These are phyloP conservation scores for Columba janthina DNA, from an alignment of 2,113 vertebrate genomes.

Conservation along the genomic window DNA sequence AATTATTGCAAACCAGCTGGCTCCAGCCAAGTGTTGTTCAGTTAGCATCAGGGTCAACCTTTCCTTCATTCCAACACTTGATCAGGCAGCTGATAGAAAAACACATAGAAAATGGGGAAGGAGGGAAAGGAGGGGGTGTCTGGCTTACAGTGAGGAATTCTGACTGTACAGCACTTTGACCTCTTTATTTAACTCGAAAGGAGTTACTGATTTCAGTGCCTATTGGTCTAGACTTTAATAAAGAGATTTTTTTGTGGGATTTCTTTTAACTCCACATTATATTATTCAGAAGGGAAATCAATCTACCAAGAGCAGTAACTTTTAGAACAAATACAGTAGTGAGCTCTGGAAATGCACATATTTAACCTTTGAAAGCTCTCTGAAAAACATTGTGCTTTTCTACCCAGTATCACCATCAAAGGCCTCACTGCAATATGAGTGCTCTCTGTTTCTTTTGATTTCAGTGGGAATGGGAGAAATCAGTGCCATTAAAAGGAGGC, in stretches of 20 bases:
- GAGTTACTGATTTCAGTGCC: neutral
- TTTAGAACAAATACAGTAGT: neutral
- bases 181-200: neutral
- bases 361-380: slow-evolving; percentile 1
- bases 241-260: neutral
- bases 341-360: neutral
- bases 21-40: neutral
- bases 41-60: neutral
- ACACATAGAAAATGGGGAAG: neutral
- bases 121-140: neutral
- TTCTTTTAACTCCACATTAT: neutral
- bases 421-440: neutral
- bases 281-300: slow-evolving; percentile 1
- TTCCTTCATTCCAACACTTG: neutral
- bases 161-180: neutral
- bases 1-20: neutral
- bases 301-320: neutral
- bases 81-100: neutral
- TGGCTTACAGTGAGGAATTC: neutral
- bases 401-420: neutral
- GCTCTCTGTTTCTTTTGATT: neutral
- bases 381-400: neutral
- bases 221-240: neutral
- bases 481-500: neutral
- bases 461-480: neutral